These are phyloP conservation scores for Harpalus rufipes DNA, from an alignment of 2,888 invertebrate genomes.

Conservation along the genomic window DNA sequence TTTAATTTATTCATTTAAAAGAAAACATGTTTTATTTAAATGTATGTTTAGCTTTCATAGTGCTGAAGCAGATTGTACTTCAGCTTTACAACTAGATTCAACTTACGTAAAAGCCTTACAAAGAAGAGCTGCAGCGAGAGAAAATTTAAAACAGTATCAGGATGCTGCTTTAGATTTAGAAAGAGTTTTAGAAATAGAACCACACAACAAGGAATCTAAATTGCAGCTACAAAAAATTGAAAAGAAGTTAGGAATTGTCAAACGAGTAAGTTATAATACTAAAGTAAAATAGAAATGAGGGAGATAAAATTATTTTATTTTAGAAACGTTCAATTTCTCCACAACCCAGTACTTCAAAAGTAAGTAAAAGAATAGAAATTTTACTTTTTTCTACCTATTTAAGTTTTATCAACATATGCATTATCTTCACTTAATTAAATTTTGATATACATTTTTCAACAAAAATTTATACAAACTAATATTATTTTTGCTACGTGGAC, in stretches of 20 bases:
- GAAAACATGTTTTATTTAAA: slow-evolving; percentile 84
- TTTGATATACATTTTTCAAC: not conserved
- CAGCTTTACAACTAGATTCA: slow-evolving; percentile 87
- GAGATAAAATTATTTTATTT: not conserved
- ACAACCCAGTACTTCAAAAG: slow-evolving; percentile 32
- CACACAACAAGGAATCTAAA: slow-evolving; percentile 86
- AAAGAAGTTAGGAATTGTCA: slow-evolving; percentile 78
- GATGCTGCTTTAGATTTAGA: slow-evolving; percentile 86
- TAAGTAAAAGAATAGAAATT: not conserved
- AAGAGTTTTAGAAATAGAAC: slow-evolving; percentile 86
- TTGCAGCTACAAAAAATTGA: slow-evolving; percentile 81
- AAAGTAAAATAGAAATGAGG: not conserved
- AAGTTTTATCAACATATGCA: too few relatives aligned
- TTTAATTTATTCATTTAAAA: slow-evolving; percentile 80
- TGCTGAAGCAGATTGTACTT: slow-evolving; percentile 89
- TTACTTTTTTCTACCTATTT: not conserved
- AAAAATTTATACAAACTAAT: not conserved
- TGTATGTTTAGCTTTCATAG: slow-evolving; percentile 79
- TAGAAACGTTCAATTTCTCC: not conserved
- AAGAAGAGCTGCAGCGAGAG: slow-evolving; percentile 88
- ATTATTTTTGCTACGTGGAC: too few relatives aligned
- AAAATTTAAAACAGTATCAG: slow-evolving; percentile 84
- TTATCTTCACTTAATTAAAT: too few relatives aligned
- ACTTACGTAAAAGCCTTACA: slow-evolving; percentile 91
- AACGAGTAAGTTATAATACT: slow-evolving; percentile 75